These are phyloP conservation scores for Lamellibrachia luymesi DNA, from an alignment of 1,140 invertebrate genomes.

Conservation along the genomic window DNA sequence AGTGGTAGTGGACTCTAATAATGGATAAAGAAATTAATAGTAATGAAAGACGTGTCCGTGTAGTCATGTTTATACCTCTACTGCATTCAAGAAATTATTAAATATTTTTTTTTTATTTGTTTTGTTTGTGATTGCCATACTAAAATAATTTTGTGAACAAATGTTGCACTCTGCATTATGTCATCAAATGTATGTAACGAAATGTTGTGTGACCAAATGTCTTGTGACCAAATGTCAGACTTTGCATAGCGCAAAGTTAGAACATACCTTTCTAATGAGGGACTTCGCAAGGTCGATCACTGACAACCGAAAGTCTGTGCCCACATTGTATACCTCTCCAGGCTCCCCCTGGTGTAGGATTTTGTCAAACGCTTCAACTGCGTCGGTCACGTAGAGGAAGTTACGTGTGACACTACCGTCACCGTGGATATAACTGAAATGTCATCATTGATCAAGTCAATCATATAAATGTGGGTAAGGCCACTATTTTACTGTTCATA, in stretches of 20 bases:
- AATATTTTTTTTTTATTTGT: not conserved
- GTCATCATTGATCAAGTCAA: not conserved
- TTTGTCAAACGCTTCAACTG: slow-evolving; percentile 45
- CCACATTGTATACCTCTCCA: slow-evolving; percentile 53
- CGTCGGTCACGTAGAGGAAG: slow-evolving; percentile 52
- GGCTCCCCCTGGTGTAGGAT: slow-evolving; percentile 44
- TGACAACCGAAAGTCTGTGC: slow-evolving; percentile 47
- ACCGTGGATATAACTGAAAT: slow-evolving; percentile 43
- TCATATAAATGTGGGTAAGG: not conserved
- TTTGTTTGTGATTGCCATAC: no score
- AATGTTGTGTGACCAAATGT: no score
- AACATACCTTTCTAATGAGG: slow-evolving; percentile 30
- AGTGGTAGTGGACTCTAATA: no score
- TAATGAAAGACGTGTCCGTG: no score
- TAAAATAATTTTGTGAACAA: no score
- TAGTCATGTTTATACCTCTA: no score
- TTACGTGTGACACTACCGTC: slow-evolving; percentile 39
- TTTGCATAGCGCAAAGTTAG: not conserved
- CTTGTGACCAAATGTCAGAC: no score
- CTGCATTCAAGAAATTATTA: no score
- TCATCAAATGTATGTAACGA: no score
- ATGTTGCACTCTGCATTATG: no score
- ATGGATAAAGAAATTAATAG: no score
- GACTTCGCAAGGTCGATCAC: slow-evolving; percentile 31
- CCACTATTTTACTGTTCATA: not conserved